Evolutionary conservation across 2,888 invertebrate species (phyloP), one percentile per base, ranked within the genome.

Genomic region (Entomobrya multifasciata): DNA sequence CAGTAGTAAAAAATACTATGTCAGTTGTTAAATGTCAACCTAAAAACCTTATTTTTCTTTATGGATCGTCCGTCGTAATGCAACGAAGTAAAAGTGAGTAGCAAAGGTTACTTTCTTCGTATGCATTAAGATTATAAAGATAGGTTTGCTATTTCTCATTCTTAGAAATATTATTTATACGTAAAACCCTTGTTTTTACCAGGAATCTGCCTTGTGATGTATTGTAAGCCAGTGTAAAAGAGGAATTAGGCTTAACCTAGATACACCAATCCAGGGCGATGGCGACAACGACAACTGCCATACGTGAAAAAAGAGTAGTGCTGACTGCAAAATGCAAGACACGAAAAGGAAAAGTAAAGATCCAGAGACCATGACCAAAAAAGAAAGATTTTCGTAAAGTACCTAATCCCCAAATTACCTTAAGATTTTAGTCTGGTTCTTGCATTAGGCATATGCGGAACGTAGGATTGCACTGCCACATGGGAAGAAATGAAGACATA

Each of bases 1-100:
- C n/a, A n/a, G n/a, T n/a, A n/a, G 8, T 11, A 2, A 25, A 4
- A 62, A 30, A 30, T 15, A 30, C n/a, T n/a, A 8, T 62, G n/a
- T 67, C 30, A 80, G 41, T 41, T 65, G 70, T 74, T 83, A 83
- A 83, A 83, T 83, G 83, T 74, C 83, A 83, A n/a, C 76, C 83
- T 83, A 49, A 72, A 82, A 83, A 74, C 74, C 74, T 76, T 62
- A 62, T 72, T 67, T 79, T 52, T 27, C 55, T 49, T 17, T 65
- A 49, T 65, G 20, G 65, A n/a, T n/a, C n/a, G n/a, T n/a, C n/a
- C n/a, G n/a, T 41, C 65, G 41, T 41, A 49, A 72, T 55, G 30
- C 76, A 55, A 55, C 27, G 20, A 72, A 25, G 25, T 27, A 72
- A 52, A 47, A 15, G 44, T 49, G 22, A 60, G 55, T 20, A 76